Base-by-base conservation (phyloP, 2,888 invertebrate species). In the Drosophila recens region DNA sequence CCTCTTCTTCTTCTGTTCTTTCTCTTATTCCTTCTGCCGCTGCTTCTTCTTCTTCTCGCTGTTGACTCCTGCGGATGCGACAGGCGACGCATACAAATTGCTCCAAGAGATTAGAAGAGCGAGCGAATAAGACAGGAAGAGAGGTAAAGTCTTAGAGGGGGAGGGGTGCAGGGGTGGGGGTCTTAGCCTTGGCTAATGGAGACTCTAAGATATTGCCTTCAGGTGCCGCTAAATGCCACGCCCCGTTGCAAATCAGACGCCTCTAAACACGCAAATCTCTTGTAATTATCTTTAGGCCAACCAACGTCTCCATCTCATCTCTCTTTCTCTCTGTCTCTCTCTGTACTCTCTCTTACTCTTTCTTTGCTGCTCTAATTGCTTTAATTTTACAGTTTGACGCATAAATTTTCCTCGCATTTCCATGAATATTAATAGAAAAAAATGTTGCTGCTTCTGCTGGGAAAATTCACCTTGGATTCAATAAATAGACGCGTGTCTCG, bases 401-500 rank as follows among this genome's bases (percentile, higher is more conserved):
- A 80, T 80, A 80, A 80, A 80, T 80, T 80, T 80, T 61, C 51
- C 57, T 51, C 61, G 61, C 52, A 59, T 73, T 80, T 80, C 59
- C 75, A 79, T 80, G 80, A 75, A 80, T 80, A 80, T 80, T 80
- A 80, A 80, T 74, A 56, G n/a, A 30, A 40, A 48, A 64, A 74
- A 33, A 36, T 72, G 63, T 63, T 56, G 61, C 27, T 36, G 52
- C 45, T 72, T 69, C 69, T 69, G 30, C 30, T 74, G 73, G 54
- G 67, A 61, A 74, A 70, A 56, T 58, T 46, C 15, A 33, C 30
- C 1, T 20, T 9, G 27, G 20, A 42, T 75, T 67, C 76, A 75
- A 75, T 75, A 75, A 75, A 53, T 53, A 57, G 54, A 45, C 42
- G 59, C 65, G 69, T 58, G 54, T 57, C 34, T 68, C 8, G 36